Evolutionary conservation across 2,797 vertebrate species (phyloP), one percentile per base, ranked within the genome.

Genomic region (Tapirus indicus): DNA sequence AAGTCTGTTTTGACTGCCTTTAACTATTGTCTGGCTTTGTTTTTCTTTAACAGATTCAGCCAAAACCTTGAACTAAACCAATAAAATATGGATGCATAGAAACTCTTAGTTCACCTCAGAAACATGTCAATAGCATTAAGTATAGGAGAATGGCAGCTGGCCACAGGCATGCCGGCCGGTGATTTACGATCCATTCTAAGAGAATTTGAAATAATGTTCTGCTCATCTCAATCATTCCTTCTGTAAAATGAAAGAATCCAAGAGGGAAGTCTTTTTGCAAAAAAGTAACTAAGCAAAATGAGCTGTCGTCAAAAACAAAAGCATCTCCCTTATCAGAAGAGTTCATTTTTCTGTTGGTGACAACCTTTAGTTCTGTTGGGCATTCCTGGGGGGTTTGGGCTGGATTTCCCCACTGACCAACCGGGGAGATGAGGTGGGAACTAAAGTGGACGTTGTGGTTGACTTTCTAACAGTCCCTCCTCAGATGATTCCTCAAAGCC

Each of bases 201-300:
- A 92, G 49, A 83, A 78, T 91, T 75, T 23, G 38, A 95, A 91
- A 64, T 75, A 79, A 93, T 18, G 23, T 7, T 83, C 25, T 56
- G 10, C 6, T 95, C 80, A 23, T 91, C 35, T 91, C n/a, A 75
- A 23, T 85, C 47, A 88, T 82, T 35, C 60, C 47, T 74, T 20
- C 47, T 58, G 17, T 86, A 66, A 94, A 91, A 88, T 92, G 47
- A 58, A 93, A 87, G 38, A 87, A 71, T 84, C n/a, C 49, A 69
- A 92, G 44, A 74, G 16, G 20, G 60, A 60, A 69, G 58, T 92
- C 29, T 87, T 93, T 91, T 60, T 82, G 21, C 56, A 91, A 94
- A 54, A 47, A 83, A 47, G 12, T 38, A 90, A 60, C 14, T 6
- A 74, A 71, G 78, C 47, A 62, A 56, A 35, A 64, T n/a, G 47